Evolutionary conservation across 2,113 vertebrate species (phyloP).

Genomic region (Daboia siamensis): DNA sequence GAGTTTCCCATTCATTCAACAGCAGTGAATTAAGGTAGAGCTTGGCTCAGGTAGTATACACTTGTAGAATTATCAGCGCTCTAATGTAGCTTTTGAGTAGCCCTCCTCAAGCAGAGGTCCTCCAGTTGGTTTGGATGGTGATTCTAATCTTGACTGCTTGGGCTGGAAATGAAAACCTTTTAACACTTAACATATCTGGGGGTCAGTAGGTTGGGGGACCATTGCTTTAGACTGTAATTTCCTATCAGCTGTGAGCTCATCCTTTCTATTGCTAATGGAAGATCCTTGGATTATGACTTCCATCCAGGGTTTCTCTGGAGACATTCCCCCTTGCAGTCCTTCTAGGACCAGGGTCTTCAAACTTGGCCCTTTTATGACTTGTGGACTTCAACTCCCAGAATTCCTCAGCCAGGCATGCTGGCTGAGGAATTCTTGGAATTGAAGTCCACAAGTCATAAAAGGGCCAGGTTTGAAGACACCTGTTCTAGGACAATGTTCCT

Average conservation of each 20-base stretch:
- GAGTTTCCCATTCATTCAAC: not conserved
- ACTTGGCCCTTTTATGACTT: too few species aligned
- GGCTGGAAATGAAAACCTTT: not conserved
- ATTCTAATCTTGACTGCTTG: not conserved
- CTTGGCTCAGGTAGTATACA: not conserved
- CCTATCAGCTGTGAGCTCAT: not conserved
- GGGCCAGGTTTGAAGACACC: fast-evolving
- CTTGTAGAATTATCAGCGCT: not conserved
- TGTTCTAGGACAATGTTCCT: not conserved
- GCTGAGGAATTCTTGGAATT: too few species aligned
- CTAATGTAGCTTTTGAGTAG: not conserved
- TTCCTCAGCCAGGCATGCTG: too few species aligned
- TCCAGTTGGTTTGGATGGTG: not conserved
- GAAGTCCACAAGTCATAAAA: too few species aligned
- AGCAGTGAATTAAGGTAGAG: not conserved
- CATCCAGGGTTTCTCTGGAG: not conserved
- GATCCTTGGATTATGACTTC: not conserved
- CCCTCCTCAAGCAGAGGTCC: not conserved
- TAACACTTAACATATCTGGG: not conserved
- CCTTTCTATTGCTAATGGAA: not conserved
- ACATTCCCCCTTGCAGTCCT: not conserved
- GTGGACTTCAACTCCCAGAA: too few species aligned
- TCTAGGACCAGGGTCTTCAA: not conserved
- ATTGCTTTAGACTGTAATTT: not conserved
- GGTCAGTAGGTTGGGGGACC: not conserved